These are phyloP conservation scores for Lasioglossum pauxillum DNA, from an alignment of 2,888 invertebrate species.

Conservation along the genomic window DNA sequence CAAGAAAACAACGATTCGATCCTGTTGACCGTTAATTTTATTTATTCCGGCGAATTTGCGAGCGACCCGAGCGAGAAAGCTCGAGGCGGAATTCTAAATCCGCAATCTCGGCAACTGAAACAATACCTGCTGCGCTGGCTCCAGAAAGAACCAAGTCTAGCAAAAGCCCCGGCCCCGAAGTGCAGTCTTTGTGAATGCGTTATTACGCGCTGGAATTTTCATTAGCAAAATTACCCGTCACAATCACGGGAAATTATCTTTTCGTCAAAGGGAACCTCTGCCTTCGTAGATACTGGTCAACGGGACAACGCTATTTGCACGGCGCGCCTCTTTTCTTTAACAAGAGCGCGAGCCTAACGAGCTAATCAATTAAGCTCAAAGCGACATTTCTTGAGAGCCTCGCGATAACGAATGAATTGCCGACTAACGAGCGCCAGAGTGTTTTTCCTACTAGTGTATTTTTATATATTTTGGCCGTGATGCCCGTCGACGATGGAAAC, in stretches of 20 bases:
- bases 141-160: background rate
- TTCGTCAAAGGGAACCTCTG: slow-evolving; percentile 3
- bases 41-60: background rate
- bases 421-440: background rate
- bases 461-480: background rate
- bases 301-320: slow-evolving; percentile 11
- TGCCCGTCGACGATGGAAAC: background rate
- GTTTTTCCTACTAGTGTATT: background rate
- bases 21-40: background rate
- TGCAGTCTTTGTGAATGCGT: slow-evolving; percentile 28
- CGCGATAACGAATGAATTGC: slow-evolving; percentile 5
- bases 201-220: slow-evolving; percentile 33
- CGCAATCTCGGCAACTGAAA: slow-evolving; percentile 14
- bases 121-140: background rate
- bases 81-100: background rate
- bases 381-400: background rate
- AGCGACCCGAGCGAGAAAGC: background rate
- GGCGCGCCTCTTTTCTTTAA: slow-evolving; percentile 26
- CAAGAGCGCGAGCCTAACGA: slow-evolving; percentile 23
- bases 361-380: slow-evolving; percentile 11
- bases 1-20: background rate
- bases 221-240: slow-evolving; percentile 25
- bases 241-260: slow-evolving; percentile 31
- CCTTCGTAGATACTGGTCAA: background rate
- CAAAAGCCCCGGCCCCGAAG: background rate